These are phyloP conservation scores for Melanotaenia trifasciata DNA, from an alignment of 2,797 vertebrate species.

Conservation along the genomic window DNA sequence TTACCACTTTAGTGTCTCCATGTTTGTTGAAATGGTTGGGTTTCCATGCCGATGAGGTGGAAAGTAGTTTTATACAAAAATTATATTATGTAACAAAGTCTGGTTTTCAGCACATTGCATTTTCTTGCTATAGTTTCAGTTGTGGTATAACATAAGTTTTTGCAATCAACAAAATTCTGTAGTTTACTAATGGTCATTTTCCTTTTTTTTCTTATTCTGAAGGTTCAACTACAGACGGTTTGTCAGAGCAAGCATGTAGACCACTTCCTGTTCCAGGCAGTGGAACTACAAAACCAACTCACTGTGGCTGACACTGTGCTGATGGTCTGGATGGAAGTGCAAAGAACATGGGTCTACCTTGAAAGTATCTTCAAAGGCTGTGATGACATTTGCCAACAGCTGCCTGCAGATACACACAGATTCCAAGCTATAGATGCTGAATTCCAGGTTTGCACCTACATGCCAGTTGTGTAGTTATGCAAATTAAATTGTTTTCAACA, in stretches of 20 bases:
- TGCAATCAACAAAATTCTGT: constrained; percentile 1
- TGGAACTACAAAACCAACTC: constrained; percentile 82
- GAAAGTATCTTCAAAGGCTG: constrained; percentile 87
- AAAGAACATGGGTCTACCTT: constrained; percentile 80
- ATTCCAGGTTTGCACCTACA: constrained; percentile 82
- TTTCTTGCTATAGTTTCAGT: constrained; percentile 4
- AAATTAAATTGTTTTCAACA: background rate
- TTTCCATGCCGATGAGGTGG: constrained; percentile 43
- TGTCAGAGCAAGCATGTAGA: constrained; percentile 84
- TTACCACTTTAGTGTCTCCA: constrained; percentile 62
- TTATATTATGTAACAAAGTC: constrained; percentile 15
- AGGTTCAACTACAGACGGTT: constrained; percentile 86
- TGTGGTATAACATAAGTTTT: constrained; percentile 20
- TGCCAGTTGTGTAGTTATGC: background rate
- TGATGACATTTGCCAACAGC: constrained; percentile 83
- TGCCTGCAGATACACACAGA: constrained; percentile 80
- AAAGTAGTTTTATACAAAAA: constrained; percentile 45
- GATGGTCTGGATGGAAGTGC: constrained; percentile 86
- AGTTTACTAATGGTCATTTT: background rate
- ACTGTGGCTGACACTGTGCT: constrained; percentile 81
- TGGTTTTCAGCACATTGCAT: constrained; percentile 22
- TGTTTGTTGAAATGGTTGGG: constrained; percentile 63
- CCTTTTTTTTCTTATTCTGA: constrained; percentile 37
- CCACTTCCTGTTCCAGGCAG: constrained; percentile 83
- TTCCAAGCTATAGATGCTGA: constrained; percentile 82